Evolutionary conservation across 2,888 invertebrate genomes (phyloP), one percentile per base, ranked within the genome.

Genomic region (Eucera pruinosa): DNA sequence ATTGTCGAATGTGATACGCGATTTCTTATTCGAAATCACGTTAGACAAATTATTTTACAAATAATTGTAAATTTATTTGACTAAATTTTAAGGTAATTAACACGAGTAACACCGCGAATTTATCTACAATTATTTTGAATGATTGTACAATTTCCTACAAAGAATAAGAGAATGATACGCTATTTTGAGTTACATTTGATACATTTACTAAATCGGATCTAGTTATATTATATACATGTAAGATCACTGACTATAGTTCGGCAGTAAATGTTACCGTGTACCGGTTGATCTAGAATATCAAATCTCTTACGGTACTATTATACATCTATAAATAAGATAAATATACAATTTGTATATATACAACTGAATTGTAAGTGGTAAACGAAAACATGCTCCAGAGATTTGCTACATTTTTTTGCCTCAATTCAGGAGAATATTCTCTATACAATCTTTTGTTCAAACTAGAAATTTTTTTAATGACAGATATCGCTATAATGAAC

Each of bases 291-390:
- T 33, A 64, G 36, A 41, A 48, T 27, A 9, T 30, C 20, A 30
- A 66, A 54, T 67, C 47, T 18, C n/a, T 71, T 39, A 54, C 23
- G 13, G 54, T 54, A 45, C 48, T 54, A 60, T 58, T 50, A 39
- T 72, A 64, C 47, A 62, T 64, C 55, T 72, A 79, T 61, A 78
- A 79, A 68, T 78, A 55, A 77, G 78, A 72, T 72, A 78, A 79
- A 78, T 79, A 69, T 73, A 68, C 54, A 68, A 45, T 57, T 48
- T 30, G 25, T 64, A 36, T 62, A 47, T 76, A 58, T 79, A 79
- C 72, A 79, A 65, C 72, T 48, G 36, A 64, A 64, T 30, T 55
- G 60, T 39, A 73, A 58, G n/a, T 64, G 27, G 33, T 45, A 33
- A 77, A 73, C 52, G 39, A 43, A 70, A 64, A 60, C 20, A 18